Conservation (phyloP, 2,113 vertebrate genomes). For the Tupaia tana region DNA sequence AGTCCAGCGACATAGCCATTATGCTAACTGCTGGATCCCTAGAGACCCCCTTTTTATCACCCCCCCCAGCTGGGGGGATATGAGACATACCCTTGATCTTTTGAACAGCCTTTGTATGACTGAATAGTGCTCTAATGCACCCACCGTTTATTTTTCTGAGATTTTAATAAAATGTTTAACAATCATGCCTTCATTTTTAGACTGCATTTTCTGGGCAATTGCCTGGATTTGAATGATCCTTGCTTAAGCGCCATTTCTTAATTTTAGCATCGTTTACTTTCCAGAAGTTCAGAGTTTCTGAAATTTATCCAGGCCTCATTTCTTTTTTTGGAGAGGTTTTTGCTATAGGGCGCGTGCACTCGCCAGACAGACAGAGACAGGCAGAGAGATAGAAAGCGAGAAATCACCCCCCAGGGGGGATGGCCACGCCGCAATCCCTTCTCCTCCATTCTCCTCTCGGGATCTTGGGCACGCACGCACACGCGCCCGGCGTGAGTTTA, state of each 20-base stretch:
- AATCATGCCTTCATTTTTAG: neutral
- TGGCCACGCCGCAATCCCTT: too few relatives aligned
- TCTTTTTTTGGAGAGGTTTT: neutral
- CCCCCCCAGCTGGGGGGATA: neutral
- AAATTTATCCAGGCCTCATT: neutral
- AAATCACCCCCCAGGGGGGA: too few relatives aligned
- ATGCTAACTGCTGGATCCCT: too few relatives aligned
- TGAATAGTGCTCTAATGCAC: neutral
- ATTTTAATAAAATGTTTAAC: neutral
- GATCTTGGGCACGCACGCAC: too few relatives aligned
- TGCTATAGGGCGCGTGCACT: too few relatives aligned
- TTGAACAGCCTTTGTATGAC: neutral
- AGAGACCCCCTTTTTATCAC: neutral
- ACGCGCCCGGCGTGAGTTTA: too few relatives aligned
- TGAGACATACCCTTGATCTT: neutral
- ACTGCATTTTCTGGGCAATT: neutral
- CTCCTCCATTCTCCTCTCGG: too few relatives aligned
- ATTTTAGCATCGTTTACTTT: neutral
- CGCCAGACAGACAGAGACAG: too few relatives aligned
- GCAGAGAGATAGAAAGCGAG: too few relatives aligned
- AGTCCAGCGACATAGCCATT: too few relatives aligned
- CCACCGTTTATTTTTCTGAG: neutral
- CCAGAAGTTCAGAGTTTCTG: constrained; percentile 11
- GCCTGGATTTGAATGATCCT: neutral
- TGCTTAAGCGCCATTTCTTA: neutral